Percentiles rank a stretch among this genome's conserved stretches.
Conservation (phyloP, 1,140 invertebrate genomes). For the Hesperophylax magnus region DNA sequence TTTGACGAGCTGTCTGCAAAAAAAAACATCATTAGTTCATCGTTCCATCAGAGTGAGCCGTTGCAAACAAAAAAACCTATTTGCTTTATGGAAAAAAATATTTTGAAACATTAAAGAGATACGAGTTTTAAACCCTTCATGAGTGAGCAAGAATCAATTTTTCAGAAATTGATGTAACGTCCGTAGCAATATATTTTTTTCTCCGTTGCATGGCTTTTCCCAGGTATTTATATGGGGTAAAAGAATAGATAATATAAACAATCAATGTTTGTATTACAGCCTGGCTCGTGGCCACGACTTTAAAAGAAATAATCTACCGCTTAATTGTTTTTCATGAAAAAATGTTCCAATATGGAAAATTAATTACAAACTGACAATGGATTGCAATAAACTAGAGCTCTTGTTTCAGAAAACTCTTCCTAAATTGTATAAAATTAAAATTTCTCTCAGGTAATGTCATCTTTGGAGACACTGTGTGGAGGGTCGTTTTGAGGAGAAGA, state of each 20-base stretch:
- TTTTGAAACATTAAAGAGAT: too few relatives aligned
- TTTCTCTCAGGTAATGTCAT: too few relatives aligned
- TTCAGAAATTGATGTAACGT: background rate
- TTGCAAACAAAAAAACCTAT: too few relatives aligned
- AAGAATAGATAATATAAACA: background rate
- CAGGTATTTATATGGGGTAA: background rate
- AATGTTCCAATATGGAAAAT: conserved; percentile 13
- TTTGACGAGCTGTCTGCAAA: too few relatives aligned
- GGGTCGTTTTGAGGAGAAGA: too few relatives aligned
- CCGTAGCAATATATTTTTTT: conserved; percentile 16
- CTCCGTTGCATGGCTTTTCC: background rate
- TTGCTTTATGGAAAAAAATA: too few relatives aligned
- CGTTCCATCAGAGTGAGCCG: too few relatives aligned
- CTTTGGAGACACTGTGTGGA: too few relatives aligned
- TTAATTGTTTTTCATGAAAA: conserved; percentile 1
- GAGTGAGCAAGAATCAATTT: background rate
- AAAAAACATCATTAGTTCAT: too few relatives aligned
- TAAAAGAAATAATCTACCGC: background rate
- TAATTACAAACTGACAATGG: background rate
- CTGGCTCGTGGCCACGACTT: background rate
- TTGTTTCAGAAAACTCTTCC: conserved; percentile 5
- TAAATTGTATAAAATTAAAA: too few relatives aligned
- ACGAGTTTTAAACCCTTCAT: background rate
- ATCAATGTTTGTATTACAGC: conserved; percentile 13
- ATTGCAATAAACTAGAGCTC: background rate